A percentile compares a stretch with the other conserved stretches of the same genome.
These are phyloP conservation scores for Alviniconcha strummeri DNA, from an alignment of 2,888 invertebrate genomes.

Conservation along the genomic window DNA sequence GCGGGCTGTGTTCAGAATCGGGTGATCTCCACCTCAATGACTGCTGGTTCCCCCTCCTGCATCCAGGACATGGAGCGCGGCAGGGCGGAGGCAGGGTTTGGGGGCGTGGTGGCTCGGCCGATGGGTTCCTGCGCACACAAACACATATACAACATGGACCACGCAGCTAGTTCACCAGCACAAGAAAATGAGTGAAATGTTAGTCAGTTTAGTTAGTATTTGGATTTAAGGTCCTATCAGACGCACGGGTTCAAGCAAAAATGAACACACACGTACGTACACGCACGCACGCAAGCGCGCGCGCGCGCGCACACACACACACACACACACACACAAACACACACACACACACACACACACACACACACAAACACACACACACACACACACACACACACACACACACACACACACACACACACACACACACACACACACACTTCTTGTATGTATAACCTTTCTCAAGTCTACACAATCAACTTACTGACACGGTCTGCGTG, in stretches of 20 bases:
- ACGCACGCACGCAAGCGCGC: slow-evolving; percentile 14
- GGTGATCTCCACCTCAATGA: slow-evolving; percentile 29
- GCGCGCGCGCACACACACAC: slow-evolving; percentile 3
- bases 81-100: slow-evolving; percentile 23
- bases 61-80: slow-evolving; percentile 32
- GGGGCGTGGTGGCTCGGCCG: slow-evolving; percentile 30
- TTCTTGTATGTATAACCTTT: too few relatives aligned
- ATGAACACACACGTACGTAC: not conserved
- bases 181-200: too few relatives aligned
- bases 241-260: not conserved
- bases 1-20: too few relatives aligned
- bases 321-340: not conserved
- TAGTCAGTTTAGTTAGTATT: too few relatives aligned
- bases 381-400: not conserved
- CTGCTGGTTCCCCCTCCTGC: slow-evolving; percentile 39
- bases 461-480: too few relatives aligned
- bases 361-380: not conserved
- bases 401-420: not conserved
- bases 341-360: not conserved
- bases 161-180: not conserved
- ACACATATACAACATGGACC: not conserved
- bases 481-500: too few relatives aligned
- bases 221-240: not conserved
- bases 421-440: not conserved
- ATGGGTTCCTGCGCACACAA: slow-evolving; percentile 26